Evolutionary conservation across 1,140 invertebrate genomes (phyloP), one percentile per base, ranked within the genome.

Genomic region (Leguminivora glycinivorella): DNA sequence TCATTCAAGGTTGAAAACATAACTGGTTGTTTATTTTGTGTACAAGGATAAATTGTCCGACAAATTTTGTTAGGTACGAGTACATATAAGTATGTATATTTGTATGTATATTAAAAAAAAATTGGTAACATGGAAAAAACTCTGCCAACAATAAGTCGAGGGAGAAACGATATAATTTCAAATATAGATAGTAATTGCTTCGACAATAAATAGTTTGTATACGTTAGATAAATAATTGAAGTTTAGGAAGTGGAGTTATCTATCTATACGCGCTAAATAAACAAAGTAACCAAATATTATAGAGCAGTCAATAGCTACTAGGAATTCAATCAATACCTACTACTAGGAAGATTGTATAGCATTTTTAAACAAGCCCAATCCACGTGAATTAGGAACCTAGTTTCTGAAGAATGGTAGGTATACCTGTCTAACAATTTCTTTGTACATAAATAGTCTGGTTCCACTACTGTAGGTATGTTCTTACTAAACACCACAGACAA

Each of bases 41-140:
- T 25, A 60, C 56, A 60, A 60, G 56, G 56, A 60, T 60, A 26
- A 26, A 60, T 60, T 60, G 25, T 43, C n/a, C n/a, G 40, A 52
- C 47, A 52, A 52, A 22, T 52, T 22, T 52, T 40, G n/a, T 7
- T 47, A 17, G 14, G n/a, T 47, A 47, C 14, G n/a, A 40, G 12
- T 40, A 40, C 29, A 31, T 7, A 31, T n/a, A n/a, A n/a, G n/a
- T n/a, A n/a, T n/a, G n/a, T n/a, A n/a, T n/a, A n/a, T n/a, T n/a
- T n/a, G 10, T 38, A 29, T 3, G 26, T 29, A 38, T 14, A 14
- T 12, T 12, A 38, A 38, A 38, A 38, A 38, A 14, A 10, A 34
- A 34, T 34, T 34, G 31, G 31, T 34, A 34, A 14, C 12, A 38
- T 9, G 31, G 14, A 12, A 38, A 38, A 38, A 2, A 14, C 34